These are phyloP conservation scores for Clamator glandarius DNA, from an alignment of 2,797 vertebrate species.

Conservation along the genomic window DNA sequence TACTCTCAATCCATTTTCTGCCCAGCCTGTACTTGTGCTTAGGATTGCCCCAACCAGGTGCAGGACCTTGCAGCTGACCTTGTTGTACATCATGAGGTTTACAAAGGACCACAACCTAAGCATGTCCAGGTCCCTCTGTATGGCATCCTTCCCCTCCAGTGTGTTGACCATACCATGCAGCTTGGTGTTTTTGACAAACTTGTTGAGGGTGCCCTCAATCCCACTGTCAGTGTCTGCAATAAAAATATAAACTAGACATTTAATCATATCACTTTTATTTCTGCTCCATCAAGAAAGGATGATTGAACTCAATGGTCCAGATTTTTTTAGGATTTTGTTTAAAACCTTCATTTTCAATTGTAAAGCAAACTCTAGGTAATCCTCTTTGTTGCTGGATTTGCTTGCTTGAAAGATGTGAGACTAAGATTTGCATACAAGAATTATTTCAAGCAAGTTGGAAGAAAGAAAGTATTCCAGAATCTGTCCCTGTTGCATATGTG, in stretches of 20 bases:
- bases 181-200: too few species aligned
- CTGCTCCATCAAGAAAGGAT: not conserved
- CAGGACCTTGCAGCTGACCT: too few species aligned
- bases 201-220: too few species aligned
- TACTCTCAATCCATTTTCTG: too few species aligned
- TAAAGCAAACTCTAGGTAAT: not conserved
- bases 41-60: too few species aligned
- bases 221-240: too few species aligned
- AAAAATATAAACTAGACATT: not conserved
- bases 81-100: too few species aligned
- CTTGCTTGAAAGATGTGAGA: not conserved
- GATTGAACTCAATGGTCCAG: not conserved
- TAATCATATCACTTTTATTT: not conserved
- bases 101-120: too few species aligned
- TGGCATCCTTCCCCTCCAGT: too few species aligned
- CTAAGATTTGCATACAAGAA: not conserved
- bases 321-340: not conserved
- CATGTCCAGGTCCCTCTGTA: too few species aligned
- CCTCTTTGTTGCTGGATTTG: not conserved
- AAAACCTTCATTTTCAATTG: not conserved
- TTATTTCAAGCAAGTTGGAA: not conserved
- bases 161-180: too few species aligned
- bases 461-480: not conserved
- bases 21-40: too few species aligned
- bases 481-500: not conserved